These are phyloP conservation scores for Malacosoma neustria DNA, from an alignment of 2,888 invertebrate species.

Conservation along the genomic window DNA sequence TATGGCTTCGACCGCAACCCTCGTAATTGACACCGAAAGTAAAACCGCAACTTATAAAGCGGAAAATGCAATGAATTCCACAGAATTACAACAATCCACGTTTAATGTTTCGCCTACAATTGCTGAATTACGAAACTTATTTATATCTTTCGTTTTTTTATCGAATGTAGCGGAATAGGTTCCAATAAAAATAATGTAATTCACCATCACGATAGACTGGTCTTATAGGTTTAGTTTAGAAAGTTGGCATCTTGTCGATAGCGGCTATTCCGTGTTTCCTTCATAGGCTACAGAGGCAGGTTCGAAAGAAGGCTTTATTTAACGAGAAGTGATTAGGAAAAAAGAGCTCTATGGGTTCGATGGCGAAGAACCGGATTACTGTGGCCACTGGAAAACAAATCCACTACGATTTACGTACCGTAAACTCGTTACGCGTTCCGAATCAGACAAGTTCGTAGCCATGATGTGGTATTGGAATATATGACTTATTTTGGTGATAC, in stretches of 20 bases:
- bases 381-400: slow-evolving; percentile 64
- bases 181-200: slow-evolving; percentile 65
- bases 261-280: slow-evolving; percentile 63
- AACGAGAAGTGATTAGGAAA: slow-evolving; percentile 63
- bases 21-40: slow-evolving; percentile 63
- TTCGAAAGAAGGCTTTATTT: too few species aligned
- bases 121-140: neutral
- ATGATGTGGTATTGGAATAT: slow-evolving; percentile 32
- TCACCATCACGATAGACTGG: slow-evolving; percentile 47
- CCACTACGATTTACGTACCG: slow-evolving; percentile 71
- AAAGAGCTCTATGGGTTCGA: slow-evolving; percentile 50
- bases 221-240: slow-evolving; percentile 69
- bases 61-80: slow-evolving; percentile 38
- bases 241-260: slow-evolving; percentile 70
- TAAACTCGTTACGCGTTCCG: slow-evolving; percentile 67
- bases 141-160: neutral
- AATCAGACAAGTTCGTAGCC: slow-evolving; percentile 45
- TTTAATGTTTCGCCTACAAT: neutral
- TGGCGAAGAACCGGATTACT: slow-evolving; percentile 60
- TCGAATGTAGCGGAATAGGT: slow-evolving; percentile 22
- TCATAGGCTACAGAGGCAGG: slow-evolving; percentile 48
- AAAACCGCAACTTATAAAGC: slow-evolving; percentile 50
- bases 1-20: slow-evolving; percentile 58
- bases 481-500: slow-evolving; percentile 32
- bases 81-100: slow-evolving; percentile 40